Evolutionary conservation across 2,888 invertebrate species (phyloP).

Genomic region (Drosophila antonietae): DNA sequence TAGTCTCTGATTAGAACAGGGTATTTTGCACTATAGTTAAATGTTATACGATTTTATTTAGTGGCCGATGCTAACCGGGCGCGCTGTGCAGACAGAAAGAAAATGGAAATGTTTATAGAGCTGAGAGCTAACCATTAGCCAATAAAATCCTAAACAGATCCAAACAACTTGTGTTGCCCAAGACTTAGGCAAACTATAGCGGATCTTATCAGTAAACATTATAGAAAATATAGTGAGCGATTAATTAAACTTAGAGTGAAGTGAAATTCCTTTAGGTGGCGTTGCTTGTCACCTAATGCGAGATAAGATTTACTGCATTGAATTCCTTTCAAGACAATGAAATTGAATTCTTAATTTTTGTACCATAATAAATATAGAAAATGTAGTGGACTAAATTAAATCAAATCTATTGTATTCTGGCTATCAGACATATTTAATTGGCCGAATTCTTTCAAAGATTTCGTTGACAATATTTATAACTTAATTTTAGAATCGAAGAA

Average conservation of each 20-base stretch:
- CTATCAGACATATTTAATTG: too few species aligned
- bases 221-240: background rate
- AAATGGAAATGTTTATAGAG: constrained; percentile 19
- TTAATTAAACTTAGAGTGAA: background rate
- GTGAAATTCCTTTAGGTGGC: background rate
- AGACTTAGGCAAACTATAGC: background rate
- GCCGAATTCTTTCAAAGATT: too few species aligned
- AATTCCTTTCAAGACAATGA: too few species aligned
- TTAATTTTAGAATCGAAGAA: too few species aligned
- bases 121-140: constrained; percentile 1
- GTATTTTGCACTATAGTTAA: constrained; percentile 3
- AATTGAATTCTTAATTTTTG: too few species aligned
- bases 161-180: background rate
- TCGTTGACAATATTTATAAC: too few species aligned
- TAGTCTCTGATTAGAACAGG: background rate
- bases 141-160: constrained; percentile 16
- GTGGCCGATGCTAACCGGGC: constrained; percentile 16
- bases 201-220: constrained; percentile 2
- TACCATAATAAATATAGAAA: too few species aligned
- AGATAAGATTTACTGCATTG: background rate
- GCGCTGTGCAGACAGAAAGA: constrained; percentile 10
- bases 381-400: too few species aligned
- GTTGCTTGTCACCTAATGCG: background rate
- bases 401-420: too few species aligned
- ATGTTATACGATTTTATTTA: constrained; percentile 10